Base-by-base conservation (phyloP, 1,140 invertebrate species). In the Solen grandis region DNA sequence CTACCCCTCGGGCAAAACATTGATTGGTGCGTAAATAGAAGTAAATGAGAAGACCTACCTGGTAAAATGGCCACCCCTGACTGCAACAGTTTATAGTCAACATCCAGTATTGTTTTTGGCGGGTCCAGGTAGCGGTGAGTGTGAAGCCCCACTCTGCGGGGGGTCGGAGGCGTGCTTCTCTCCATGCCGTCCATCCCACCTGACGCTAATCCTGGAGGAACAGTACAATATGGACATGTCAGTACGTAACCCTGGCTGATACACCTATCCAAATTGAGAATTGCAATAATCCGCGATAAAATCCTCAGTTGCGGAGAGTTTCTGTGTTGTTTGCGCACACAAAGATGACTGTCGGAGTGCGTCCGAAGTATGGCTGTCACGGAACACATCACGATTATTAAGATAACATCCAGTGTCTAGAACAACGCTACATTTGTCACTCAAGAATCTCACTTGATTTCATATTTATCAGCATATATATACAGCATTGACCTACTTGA, bases 91-190 rank as follows among this genome's bases (percentile, higher is more conserved):
- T 96, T 95, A 87, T 96, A 96, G 29, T 97, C 96, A 16, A 97
- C 95, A 88, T 97, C 96, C 95, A 96, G 96, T 57, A 96, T 95
- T 10, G 95, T 96, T 92, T 38, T 95, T 96, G 93, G 96, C 96
- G 81, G 95, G 91, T 92, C 96, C 95, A 84, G 27, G 1, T 81
- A 52, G 1, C 86, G 75, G 52, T 79, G 76, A 27, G 62, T 63
- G 52, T 79, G 76, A 14, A 79, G 31, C 19, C 22, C 50, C 5
- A 35, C 41, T 5, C 38, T 14, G 36, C 74, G 41, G 0, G 76
- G 76, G 36, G 46, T 60, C 10, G 22, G 52, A 10, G 75, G 75
- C 22, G 66, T 78, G 38, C 70, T 66, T 33, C 59, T 36, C 22
- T 79, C 76, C 1, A 55, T 54, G 10, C 76, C 66, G 19, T 75